phyloP scores from a whole-genome alignment of 2,888 invertebrate species.

The Acanthococcus lagerstroemiae region DNA sequence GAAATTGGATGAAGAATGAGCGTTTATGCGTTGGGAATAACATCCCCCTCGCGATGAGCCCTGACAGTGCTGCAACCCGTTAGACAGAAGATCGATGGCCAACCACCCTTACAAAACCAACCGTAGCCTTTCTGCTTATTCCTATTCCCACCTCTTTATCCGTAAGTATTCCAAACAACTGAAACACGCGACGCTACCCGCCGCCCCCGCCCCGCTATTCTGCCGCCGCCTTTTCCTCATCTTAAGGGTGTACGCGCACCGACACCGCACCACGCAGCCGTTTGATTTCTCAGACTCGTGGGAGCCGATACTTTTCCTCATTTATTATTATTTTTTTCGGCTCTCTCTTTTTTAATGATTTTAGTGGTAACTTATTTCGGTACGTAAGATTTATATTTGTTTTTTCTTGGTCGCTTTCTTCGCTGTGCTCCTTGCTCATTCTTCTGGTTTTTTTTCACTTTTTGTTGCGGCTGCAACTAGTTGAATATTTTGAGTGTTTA shows the following conservation, averaged over 20 bases:
- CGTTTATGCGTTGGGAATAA: too few species aligned
- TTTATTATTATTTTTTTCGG: not conserved
- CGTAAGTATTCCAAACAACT: not conserved
- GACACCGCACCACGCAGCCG: slow-evolving; percentile 23
- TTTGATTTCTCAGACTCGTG: slow-evolving; percentile 26
- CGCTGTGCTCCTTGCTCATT: not conserved
- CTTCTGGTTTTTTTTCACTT: not conserved
- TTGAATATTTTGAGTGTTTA: slow-evolving; percentile 6
- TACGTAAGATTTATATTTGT: slow-evolving; percentile 22
- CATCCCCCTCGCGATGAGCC: slow-evolving; percentile 21
- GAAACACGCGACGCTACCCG: slow-evolving; percentile 22
- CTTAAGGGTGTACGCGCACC: slow-evolving; percentile 14
- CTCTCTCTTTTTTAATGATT: slow-evolving; percentile 5
- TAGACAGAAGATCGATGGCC: slow-evolving; percentile 36
- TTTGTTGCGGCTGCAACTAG: slow-evolving; percentile 12
- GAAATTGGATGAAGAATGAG: too few species aligned
- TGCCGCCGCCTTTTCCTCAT: not conserved
- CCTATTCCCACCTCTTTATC: slow-evolving; percentile 17
- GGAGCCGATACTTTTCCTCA: slow-evolving; percentile 13
- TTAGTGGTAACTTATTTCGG: slow-evolving; percentile 19
- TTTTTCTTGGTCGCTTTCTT: not conserved
- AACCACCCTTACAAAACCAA: slow-evolving; percentile 27
- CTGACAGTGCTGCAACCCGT: slow-evolving; percentile 32
- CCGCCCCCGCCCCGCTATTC: not conserved
- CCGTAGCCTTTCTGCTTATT: slow-evolving; percentile 6